Evolutionary conservation across 2,797 vertebrate species (phyloP), one percentile per base, ranked within the genome.

Genomic region (Nothura maculosa): DNA sequence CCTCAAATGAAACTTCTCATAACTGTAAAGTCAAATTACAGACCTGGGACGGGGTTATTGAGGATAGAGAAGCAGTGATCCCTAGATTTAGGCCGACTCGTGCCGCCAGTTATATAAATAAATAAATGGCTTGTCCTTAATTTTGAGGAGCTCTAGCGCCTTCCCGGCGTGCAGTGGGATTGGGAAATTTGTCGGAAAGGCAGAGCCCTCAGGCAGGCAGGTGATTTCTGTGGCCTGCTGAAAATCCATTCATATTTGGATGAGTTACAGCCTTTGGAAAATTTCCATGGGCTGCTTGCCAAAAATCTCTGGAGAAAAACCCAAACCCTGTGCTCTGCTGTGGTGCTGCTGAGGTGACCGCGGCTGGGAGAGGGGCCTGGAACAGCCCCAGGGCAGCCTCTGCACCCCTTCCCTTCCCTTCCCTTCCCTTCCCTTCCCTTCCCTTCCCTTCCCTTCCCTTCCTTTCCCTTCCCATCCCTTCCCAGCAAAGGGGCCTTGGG

Each of bases 101-200:
- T 2, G 15, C 66, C 66, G 89, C 82, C 0, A 0, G 17, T 81
- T 67, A 45, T 12, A 48, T 69, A 89, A 81, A 72, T 66, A 94
- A 94, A 58, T 77, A 92, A 90, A 45, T 20, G 4, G 8, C 27
- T 22, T 27, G 14, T 66, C 63, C 60, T 61, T 83, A 63, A 85
- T 91, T 92, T 93, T 81, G 85, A 60, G 74, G 48, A 55, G 67
- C 36, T 85, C 38, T 62, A n/a, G 32, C 69, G 63, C 50, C 16
- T 94, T 89, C 47, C 47, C 62, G 13, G 10, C 85, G 78, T 94
- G 76, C 63, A 79, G 79, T 55, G 85, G 69, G 75, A 72, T 89
- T 88, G 84, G 57, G 43, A 48, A 87, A 81, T 94, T 81, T 73
- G 24, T 54, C 63, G 63, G 69, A 81, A 45, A 66, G 42, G 42